Base-by-base conservation (phyloP, 2,113 vertebrate genomes). In the Callopanchax toddi region DNA sequence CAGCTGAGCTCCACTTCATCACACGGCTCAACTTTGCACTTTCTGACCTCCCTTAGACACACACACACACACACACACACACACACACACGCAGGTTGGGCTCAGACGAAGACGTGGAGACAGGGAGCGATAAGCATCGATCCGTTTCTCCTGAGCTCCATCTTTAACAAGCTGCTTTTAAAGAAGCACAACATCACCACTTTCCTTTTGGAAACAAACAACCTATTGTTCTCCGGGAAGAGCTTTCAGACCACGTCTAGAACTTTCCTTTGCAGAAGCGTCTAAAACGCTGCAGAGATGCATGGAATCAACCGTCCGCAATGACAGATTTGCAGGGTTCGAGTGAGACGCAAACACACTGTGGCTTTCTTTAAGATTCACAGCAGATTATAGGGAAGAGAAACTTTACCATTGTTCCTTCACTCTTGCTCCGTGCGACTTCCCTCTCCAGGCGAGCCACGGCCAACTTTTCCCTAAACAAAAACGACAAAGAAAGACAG, bases 361-460 rank as follows among this genome's bases (percentile, higher is more conserved):
- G 36, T 37, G 12, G 11, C 36, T 37, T 37, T 37, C 12, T 13
- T 37, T 12, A 32, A 1, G 11, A 36, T 13, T 37, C 3, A 37
- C 1, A 11, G 11, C 45, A 48, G 22, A 48, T 22, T 15, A 15
- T 23, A 48, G 11, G 12, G 45, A 48, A 18, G 50, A 34, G 26
- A 29, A 34, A 25, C 67, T 66, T 81, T 93, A 96, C 95, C 95
- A 95, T 95, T 89, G 94, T 93, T 92, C 91, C 93, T 90, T 95
- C 93, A n/a, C 91, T 95, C 89, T 93, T 91, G 86, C 91, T 94
- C 68, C 91, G 93, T 52, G 93, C 92, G 66, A 95, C 93, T 90
- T 97, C 94, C 74, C 91, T 90, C 93, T 96, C 95, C 86, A 96
- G 91, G 64, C 91, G 92, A 90, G 94, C 94, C 94, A 95, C 93